Evolutionary conservation across 1,140 invertebrate genomes (phyloP), one percentile per base, ranked within the genome.

Genomic region (Drosophila nasuta): DNA sequence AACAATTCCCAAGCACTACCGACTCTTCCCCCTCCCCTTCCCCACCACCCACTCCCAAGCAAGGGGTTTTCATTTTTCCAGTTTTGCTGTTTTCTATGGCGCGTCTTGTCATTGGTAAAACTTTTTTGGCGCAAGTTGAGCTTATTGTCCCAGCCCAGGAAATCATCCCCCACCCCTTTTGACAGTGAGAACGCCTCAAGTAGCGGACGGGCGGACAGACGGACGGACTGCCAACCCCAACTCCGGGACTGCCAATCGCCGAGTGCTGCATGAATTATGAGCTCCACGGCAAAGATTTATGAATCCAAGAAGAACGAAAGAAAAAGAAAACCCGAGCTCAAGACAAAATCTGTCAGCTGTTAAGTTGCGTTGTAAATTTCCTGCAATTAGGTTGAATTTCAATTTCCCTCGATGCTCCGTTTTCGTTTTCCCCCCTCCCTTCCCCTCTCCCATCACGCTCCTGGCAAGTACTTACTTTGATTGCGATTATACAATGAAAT

Each of bases 341-440:
- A 28, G 20, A 28, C 25, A 46, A 77, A 88, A 88, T 88, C 85
- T 89, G 85, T 88, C 85, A 89, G 77, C 85, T 88, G 85, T 81
- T 89, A 81, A 83, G 77, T 88, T 83, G 77, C 82, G 75, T 85
- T 88, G 82, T 89, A 89, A 88, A 88, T 88, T 88, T 89, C 58
- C 71, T 71, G 86, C 85, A 88, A 88, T 88, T 88, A 88, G 85
- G 85, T 88, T 88, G 81, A 76, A 88, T 89, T 88, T 88, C 85
- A 88, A 88, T 88, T 83, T 89, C 65, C 63, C 49, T 66, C 54
- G 46, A 65, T 35, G 20, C 15, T 64, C 25, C 41, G 48, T 30
- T 43, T n/a, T 10, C 7, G 6, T 10, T 13, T 35, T n/a, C 25
- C 33, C 11, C 17, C 10, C 1, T 20, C 10, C 4, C 52, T 35